A percentile compares a stretch with the other conserved stretches of the same genome.
phyloP scores from a whole-genome alignment of 2,113 vertebrate species.

The Chelonoidis abingdonii region DNA sequence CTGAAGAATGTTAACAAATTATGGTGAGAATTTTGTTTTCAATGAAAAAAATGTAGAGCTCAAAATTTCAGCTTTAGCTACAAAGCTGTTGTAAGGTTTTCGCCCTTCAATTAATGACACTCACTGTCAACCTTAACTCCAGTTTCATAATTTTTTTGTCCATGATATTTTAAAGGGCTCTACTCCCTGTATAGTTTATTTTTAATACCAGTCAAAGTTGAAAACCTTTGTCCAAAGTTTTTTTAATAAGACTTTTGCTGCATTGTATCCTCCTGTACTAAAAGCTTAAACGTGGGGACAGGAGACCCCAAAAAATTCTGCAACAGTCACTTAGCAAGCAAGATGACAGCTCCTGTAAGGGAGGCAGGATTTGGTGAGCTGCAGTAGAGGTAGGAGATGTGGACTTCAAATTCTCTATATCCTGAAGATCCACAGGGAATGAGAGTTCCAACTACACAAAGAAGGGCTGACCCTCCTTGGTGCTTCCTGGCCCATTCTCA shows the following conservation, averaged over 20 bases:
- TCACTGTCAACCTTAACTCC: background rate
- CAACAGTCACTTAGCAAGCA: background rate
- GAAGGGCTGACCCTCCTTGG: background rate
- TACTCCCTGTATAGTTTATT: background rate
- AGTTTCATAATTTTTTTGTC: background rate
- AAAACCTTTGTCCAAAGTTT: background rate
- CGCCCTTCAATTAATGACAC: background rate
- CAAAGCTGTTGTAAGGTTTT: background rate
- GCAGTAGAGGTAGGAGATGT: background rate
- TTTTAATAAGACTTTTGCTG: background rate
- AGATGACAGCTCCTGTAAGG: fast-evolving
- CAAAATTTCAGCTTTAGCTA: background rate
- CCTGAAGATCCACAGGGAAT: background rate
- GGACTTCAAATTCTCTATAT: background rate
- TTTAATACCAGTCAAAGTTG: background rate
- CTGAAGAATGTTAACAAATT: background rate
- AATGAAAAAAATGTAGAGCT: background rate
- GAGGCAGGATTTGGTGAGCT: background rate
- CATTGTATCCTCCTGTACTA: background rate
- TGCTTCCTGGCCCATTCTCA: background rate
- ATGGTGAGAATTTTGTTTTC: background rate
- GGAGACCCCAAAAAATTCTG: background rate
- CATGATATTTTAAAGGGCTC: background rate
- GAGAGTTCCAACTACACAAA: background rate
- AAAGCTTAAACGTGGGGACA: fast-evolving